Evolutionary conservation across 2,797 vertebrate species (phyloP).

Genomic region (Masticophis lateralis): DNA sequence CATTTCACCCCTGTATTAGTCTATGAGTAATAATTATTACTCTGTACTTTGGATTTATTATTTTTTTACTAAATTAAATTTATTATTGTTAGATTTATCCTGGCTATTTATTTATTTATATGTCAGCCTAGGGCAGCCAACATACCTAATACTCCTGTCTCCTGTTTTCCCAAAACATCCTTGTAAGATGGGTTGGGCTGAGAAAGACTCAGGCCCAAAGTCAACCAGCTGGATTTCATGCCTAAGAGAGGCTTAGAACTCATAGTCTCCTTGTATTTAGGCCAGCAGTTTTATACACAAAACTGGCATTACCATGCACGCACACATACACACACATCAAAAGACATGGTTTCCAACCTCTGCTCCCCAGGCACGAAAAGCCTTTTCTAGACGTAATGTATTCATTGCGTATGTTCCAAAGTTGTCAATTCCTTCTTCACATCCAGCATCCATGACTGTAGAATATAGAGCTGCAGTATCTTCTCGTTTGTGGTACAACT

Average conservation of each 20-base stretch:
- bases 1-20: too few relatives aligned
- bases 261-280: background rate
- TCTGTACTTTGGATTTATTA: background rate
- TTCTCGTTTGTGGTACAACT: conserved; percentile 86
- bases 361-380: conserved; percentile 94
- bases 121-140: background rate
- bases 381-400: conserved; percentile 90
- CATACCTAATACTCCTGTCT: background rate
- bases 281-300: background rate
- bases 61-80: background rate
- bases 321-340: background rate
- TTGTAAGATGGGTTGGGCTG: background rate
- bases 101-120: background rate
- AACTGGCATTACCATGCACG: background rate
- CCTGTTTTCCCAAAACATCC: background rate
- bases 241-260: background rate
- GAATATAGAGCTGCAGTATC: conserved; percentile 81
- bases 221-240: background rate
- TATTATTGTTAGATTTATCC: background rate
- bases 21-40: background rate
- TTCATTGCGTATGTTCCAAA: conserved; percentile 93
- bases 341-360: conserved; percentile 77
- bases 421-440: conserved; percentile 86
- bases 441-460: conserved; percentile 86
- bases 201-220: background rate